Evolutionary conservation across 2,888 invertebrate genomes (phyloP), one percentile per base, ranked within the genome.

Genomic region (Orgyia antiqua): DNA sequence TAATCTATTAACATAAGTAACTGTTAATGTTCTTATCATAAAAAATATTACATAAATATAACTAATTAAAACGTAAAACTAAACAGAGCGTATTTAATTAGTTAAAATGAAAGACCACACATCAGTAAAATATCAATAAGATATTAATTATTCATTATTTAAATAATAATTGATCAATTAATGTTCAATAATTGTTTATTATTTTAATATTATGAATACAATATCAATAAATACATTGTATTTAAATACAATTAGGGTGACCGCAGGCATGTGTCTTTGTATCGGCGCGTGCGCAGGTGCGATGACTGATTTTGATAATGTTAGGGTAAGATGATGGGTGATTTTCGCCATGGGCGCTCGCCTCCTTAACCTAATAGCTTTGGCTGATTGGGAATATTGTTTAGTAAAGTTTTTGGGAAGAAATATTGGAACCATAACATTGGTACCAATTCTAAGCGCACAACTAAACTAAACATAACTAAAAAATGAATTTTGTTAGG

Each of bases 211-310:
- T 51, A 31, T 41, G 35, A 34, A 28, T 25, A 49, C n/a, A n/a
- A n/a, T n/a, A n/a, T n/a, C n/a, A n/a, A n/a, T n/a, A n/a, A n/a
- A n/a, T n/a, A n/a, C n/a, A n/a, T n/a, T n/a, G n/a, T n/a, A n/a
- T n/a, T n/a, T n/a, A n/a, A n/a, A n/a, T n/a, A n/a, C 37, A 36
- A 51, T 51, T 43, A 46, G 36, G 37, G 40, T 49, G 45, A 45
- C 36, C 25, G 34, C 28, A 19, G 35, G 36, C 50, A 45, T 49
- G 42, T 45, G 48, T 31, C 21, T 31, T 13, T 33, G 30, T 36
- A 4, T 10, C 45, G 37, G 33, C 44, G 36, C 40, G 44, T 40
- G 30, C 39, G 39, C 36, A 36, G 31, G 31, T 36, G 36, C 34
- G 24, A 32, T 27, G 27, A 11, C 27, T 45, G 51, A 50, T 47